Evolutionary conservation across 2,113 vertebrate genomes (phyloP).

Genomic region (Etheostoma cragini): DNA sequence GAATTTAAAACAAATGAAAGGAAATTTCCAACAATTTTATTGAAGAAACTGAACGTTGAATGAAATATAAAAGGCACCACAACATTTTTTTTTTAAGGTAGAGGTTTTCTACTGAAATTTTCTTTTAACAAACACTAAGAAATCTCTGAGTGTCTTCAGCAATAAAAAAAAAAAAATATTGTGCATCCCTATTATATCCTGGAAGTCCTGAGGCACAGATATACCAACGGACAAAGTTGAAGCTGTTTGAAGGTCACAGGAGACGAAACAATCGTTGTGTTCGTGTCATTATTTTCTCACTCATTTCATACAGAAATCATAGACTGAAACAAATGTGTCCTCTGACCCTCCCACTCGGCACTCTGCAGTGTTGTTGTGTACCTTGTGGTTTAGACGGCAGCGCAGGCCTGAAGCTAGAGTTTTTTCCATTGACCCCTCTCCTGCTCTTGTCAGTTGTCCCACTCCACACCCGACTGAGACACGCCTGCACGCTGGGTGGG

Average conservation of each 20-base stretch:
- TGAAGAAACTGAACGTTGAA: too few relatives aligned
- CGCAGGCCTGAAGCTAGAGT: constrained; percentile 32
- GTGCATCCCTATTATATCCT: too few relatives aligned
- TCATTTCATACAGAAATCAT: neutral
- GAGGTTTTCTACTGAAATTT: too few relatives aligned
- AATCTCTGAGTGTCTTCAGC: too few relatives aligned
- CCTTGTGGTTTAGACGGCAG: constrained; percentile 76
- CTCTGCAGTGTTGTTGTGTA: constrained; percentile 17
- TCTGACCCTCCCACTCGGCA: neutral
- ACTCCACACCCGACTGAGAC: constrained; percentile 61
- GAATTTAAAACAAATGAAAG: too few relatives aligned
- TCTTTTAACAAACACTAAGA: too few relatives aligned
- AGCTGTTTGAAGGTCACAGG: constrained; percentile 15
- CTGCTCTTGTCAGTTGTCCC: constrained; percentile 27
- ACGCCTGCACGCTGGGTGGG: constrained; percentile 69
- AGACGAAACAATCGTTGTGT: neutral
- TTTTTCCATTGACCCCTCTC: constrained; percentile 76
- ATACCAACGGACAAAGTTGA: neutral
- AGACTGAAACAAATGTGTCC: rapidly evolving
- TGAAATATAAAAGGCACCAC: too few relatives aligned
- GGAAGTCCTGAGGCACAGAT: neutral
- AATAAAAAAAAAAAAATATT: too few relatives aligned
- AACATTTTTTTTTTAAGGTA: too few relatives aligned
- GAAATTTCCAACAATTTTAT: too few relatives aligned
- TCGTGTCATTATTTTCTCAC: neutral